A percentile compares a stretch with the other conserved stretches of the same genome.
Conservation (phyloP, 2,888 invertebrate genomes). For the Platycheirus rosarum region DNA sequence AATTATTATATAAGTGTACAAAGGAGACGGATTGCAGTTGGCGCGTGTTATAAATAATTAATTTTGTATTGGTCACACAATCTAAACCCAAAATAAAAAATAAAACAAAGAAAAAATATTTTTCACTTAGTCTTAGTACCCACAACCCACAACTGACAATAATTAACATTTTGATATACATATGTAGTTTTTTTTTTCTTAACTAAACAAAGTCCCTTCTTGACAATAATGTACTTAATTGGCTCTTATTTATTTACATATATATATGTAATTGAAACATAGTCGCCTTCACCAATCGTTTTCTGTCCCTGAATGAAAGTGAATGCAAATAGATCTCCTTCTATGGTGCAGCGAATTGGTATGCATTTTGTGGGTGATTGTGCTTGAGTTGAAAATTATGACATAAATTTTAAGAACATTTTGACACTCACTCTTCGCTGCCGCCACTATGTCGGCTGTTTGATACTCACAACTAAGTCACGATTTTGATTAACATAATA, state of each 20-base stretch:
- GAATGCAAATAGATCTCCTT: constrained; percentile 64
- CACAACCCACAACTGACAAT: too few relatives aligned
- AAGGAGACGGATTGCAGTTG: too few relatives aligned
- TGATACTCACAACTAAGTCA: constrained; percentile 62
- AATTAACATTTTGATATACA: too few relatives aligned
- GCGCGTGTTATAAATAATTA: too few relatives aligned
- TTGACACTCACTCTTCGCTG: constrained; percentile 36
- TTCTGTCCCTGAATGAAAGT: constrained; percentile 58
- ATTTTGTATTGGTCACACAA: too few relatives aligned
- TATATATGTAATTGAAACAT: constrained; percentile 25
- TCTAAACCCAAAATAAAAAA: too few relatives aligned
- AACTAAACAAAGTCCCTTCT: constrained; percentile 12
- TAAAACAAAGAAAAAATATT: too few relatives aligned
- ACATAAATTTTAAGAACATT: constrained; percentile 62
- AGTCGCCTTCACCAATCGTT: constrained; percentile 44
- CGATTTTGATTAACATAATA: constrained; percentile 67
- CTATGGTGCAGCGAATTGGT: constrained; percentile 46
- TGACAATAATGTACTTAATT: constrained; percentile 67
- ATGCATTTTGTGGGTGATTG: constrained; percentile 63
- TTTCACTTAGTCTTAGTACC: too few relatives aligned
- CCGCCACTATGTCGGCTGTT: neutral
- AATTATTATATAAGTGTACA: too few relatives aligned
- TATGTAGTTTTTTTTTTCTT: too few relatives aligned
- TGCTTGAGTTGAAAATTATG: constrained; percentile 56
- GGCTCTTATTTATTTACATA: constrained; percentile 16